Evolutionary conservation across 2,113 vertebrate species (phyloP).

Genomic region (Perccottus glenii): DNA sequence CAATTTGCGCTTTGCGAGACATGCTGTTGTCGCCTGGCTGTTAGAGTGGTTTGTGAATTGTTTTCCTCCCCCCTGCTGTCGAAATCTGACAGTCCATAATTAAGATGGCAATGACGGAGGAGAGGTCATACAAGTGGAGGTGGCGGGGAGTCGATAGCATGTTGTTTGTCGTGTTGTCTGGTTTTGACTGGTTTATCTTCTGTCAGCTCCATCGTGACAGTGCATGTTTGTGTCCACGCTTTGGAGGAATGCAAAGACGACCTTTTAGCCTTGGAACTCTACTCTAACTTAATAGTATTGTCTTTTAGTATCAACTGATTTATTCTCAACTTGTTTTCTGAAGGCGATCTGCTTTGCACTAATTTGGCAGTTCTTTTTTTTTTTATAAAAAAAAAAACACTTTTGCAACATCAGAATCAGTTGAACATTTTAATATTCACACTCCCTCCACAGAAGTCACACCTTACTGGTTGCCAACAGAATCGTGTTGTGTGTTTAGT

Average conservation of each 20-base stretch:
- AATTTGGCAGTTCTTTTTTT: conserved; percentile 18
- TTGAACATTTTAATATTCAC: conserved; percentile 45
- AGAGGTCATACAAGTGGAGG: conserved; percentile 59
- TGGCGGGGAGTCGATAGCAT: conserved; percentile 44
- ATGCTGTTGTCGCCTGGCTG: conserved; percentile 1
- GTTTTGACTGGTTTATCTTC: conserved; percentile 69
- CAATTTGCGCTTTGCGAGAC: conserved; percentile 17
- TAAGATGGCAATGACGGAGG: conserved; percentile 53
- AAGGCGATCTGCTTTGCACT: neutral
- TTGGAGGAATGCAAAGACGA: conserved; percentile 24
- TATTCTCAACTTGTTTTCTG: neutral
- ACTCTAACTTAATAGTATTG: too few relatives aligned
- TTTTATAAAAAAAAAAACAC: conserved; percentile 23
- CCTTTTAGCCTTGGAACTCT: conserved; percentile 25
- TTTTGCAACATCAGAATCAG: conserved; percentile 21
- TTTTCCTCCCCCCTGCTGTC: conserved; percentile 37
- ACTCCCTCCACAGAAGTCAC: conserved; percentile 63
- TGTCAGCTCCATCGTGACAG: conserved; percentile 49
- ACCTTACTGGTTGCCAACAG: conserved; percentile 51
- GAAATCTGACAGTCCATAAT: conserved; percentile 58
- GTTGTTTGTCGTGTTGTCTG: conserved; percentile 55
- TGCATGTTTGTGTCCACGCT: conserved; percentile 40
- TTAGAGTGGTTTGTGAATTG: conserved; percentile 25
- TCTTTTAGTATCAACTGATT: too few relatives aligned
- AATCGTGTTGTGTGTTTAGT: conserved; percentile 38